These are phyloP conservation scores for Glyphotaelius pellucidus DNA, from an alignment of 2,888 invertebrate species.

Conservation along the genomic window DNA sequence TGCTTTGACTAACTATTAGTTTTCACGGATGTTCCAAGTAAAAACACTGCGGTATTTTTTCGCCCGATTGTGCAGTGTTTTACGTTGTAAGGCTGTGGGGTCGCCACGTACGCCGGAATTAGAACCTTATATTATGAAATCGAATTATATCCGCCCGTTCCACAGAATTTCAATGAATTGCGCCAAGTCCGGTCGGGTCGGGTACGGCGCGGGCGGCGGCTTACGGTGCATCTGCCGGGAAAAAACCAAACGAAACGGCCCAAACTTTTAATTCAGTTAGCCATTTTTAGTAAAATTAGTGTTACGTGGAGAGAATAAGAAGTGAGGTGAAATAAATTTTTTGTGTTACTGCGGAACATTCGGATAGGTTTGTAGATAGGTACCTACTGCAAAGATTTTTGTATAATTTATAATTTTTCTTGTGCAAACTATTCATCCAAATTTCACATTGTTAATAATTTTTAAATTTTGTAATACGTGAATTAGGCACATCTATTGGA, in stretches of 20 bases:
- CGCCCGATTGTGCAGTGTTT: conserved; percentile 17
- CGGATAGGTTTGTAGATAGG: not conserved
- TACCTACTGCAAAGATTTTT: not conserved
- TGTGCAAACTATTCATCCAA: not conserved
- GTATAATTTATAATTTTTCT: not conserved
- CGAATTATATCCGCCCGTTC: conserved; percentile 62
- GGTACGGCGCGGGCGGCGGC: not conserved
- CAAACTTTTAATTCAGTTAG: conserved; percentile 59
- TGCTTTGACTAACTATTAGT: not conserved
- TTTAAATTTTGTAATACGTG: too few species aligned
- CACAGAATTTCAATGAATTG: conserved; percentile 62
- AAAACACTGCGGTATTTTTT: not conserved
- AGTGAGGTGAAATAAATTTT: not conserved
- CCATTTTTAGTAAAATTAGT: conserved; percentile 56
- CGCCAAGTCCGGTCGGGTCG: conserved; percentile 45
- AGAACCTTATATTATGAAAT: conserved; percentile 65
- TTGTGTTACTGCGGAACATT: not conserved
- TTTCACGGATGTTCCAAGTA: not conserved
- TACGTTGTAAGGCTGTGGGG: not conserved
- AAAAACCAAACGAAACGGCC: conserved; percentile 37
- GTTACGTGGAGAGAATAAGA: conserved; percentile 46
- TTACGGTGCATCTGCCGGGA: not conserved
- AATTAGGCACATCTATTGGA: too few species aligned
- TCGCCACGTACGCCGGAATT: conserved; percentile 55
- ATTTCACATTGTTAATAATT: not conserved